Percentiles rank a stretch among this genome's conserved stretches.
Conservation (phyloP, 92 coral and sea anemone genomes). For the Porites rus region DNA sequence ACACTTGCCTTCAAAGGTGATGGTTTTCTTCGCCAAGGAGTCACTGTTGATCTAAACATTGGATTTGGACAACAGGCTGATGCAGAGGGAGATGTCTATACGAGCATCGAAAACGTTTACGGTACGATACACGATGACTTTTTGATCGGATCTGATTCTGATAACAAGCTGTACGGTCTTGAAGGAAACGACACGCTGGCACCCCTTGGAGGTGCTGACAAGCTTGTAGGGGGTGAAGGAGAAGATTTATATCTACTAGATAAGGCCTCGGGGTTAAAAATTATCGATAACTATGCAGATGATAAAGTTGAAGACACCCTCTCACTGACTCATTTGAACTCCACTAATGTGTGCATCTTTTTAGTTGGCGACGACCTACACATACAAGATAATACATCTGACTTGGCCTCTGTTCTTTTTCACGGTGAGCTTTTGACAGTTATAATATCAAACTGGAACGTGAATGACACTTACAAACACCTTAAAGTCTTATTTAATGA, state of each 20-base stretch:
- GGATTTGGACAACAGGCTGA: constrained; percentile 69
- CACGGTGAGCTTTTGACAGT: constrained; percentile 52
- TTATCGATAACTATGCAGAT: constrained; percentile 21
- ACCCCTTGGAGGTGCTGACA: constrained; percentile 54
- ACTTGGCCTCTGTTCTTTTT: constrained; percentile 35
- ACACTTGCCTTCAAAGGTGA: constrained; percentile 63
- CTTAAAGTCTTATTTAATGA: constrained; percentile 42
- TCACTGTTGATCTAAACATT: constrained; percentile 28
- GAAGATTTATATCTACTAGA: constrained; percentile 50
- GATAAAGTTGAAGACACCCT: constrained; percentile 62
- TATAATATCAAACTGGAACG: constrained; percentile 49
- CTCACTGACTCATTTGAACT: constrained; percentile 47
- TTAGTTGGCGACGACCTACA: constrained; percentile 13
- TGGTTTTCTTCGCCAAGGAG: constrained; percentile 47
- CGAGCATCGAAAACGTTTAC: constrained; percentile 61
- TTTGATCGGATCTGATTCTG: constrained; percentile 27
- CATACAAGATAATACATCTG: constrained; percentile 20
- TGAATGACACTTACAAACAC: constrained; percentile 40
- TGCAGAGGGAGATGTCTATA: constrained; percentile 65
- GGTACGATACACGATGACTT: constrained; percentile 64
- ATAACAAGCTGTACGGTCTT: constrained; percentile 31
- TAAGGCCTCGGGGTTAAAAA: constrained; percentile 50
- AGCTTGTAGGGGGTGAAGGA: constrained; percentile 67
- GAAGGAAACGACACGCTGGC: constrained; percentile 48
- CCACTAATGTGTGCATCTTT: neutral